phyloP scores from a whole-genome alignment of 2,113 vertebrate genomes.

The Neomonachus schauinslandi region DNA sequence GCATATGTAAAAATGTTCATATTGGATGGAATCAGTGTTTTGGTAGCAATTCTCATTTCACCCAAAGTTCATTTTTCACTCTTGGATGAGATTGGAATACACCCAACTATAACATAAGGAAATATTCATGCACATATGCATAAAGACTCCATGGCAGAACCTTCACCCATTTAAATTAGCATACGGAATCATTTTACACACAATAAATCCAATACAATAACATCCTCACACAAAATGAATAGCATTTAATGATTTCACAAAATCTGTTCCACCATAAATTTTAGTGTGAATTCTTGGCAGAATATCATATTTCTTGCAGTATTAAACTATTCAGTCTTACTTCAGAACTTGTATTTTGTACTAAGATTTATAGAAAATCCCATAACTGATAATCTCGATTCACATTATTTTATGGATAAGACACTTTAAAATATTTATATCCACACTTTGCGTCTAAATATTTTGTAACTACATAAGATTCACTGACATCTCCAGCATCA shows the following conservation, averaged over 20 bases:
- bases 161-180: conserved; percentile 55
- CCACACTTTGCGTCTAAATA: neutral
- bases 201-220: conserved; percentile 48
- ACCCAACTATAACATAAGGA: conserved; percentile 63
- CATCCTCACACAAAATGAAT: conserved; percentile 53
- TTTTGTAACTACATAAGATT: neutral
- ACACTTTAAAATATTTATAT: neutral
- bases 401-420: neutral
- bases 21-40: conserved; percentile 4
- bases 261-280: conserved; percentile 69
- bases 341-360: neutral
- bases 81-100: conserved; percentile 55
- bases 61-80: conserved; percentile 32
- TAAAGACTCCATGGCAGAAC: conserved; percentile 1
- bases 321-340: neutral
- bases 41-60: conserved; percentile 19
- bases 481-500: neutral
- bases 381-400: neutral
- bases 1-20: neutral
- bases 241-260: conserved; percentile 65
- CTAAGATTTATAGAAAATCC: neutral
- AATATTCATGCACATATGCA: conserved; percentile 40
- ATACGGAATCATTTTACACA: conserved; percentile 49
- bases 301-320: neutral
- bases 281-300: conserved; percentile 55